Evolutionary conservation across 1,140 invertebrate species (phyloP).

Genomic region (Ditylenchus dipsaci): DNA sequence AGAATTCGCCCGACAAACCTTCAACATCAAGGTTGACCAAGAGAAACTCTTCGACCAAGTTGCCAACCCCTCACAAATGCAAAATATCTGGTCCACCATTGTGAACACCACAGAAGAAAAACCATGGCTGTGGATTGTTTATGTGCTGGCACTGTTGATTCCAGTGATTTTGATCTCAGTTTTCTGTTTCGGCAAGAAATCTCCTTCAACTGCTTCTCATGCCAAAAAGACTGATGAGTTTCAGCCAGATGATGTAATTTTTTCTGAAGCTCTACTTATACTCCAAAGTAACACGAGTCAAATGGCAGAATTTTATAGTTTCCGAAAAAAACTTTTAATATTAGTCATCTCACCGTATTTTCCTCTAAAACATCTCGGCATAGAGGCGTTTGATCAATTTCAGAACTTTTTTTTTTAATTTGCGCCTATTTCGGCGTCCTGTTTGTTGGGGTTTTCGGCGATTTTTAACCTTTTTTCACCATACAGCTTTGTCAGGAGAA

Average conservation of each 20-base stretch:
- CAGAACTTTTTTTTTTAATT: too few relatives aligned
- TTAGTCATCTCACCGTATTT: too few relatives aligned
- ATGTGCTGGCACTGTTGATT: constrained; percentile 73
- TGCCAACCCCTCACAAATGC: constrained; percentile 71
- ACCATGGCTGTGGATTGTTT: constrained; percentile 67
- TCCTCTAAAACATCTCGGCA: too few relatives aligned
- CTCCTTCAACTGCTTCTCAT: constrained; percentile 45
- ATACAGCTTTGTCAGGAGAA: too few relatives aligned
- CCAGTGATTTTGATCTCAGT: constrained; percentile 74
- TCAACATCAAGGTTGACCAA: constrained; percentile 70
- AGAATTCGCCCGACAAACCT: constrained; percentile 77
- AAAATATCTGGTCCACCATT: constrained; percentile 60
- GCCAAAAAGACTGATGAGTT: constrained; percentile 34
- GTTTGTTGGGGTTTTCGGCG: too few relatives aligned
- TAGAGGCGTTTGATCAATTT: too few relatives aligned
- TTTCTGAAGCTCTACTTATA: too few relatives aligned
- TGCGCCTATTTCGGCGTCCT: too few relatives aligned
- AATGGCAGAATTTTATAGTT: too few relatives aligned
- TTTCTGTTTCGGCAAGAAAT: constrained; percentile 68
- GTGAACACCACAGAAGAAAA: constrained; percentile 77
- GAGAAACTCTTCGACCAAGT: constrained; percentile 66
- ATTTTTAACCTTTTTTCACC: too few relatives aligned
- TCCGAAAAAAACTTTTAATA: too few relatives aligned
- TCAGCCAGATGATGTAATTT: constrained; percentile 19
- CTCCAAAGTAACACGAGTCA: too few relatives aligned